phyloP scores from a whole-genome alignment of 2,113 vertebrate species.

The Ondatra zibethicus region DNA sequence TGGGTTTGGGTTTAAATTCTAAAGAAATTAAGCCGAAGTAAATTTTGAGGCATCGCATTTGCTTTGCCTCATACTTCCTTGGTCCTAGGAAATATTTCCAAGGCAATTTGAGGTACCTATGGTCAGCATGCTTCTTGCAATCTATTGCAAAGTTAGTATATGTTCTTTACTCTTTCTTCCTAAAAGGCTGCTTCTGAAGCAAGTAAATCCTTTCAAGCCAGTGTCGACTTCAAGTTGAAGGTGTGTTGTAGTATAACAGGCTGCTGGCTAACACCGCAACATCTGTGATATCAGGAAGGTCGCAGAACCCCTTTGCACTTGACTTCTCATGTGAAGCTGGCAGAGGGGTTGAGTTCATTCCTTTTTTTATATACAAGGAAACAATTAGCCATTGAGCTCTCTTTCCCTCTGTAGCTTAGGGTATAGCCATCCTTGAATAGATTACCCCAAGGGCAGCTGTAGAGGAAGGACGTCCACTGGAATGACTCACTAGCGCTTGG shows the following conservation, averaged over 20 bases:
- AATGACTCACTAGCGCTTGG: neutral
- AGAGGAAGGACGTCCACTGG: neutral
- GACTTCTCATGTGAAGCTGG: neutral
- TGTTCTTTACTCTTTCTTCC: neutral
- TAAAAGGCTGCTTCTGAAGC: neutral
- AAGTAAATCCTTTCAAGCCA: neutral
- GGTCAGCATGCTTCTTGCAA: neutral
- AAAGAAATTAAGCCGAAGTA: slow-evolving; percentile 57
- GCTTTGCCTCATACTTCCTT: neutral
- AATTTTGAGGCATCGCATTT: neutral
- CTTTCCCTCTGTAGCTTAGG: neutral
- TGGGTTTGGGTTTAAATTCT: slow-evolving; percentile 60
- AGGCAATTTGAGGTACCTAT: slow-evolving; percentile 34
- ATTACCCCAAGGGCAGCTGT: neutral
- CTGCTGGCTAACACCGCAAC: neutral
- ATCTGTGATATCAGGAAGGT: neutral
- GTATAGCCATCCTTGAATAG: neutral
- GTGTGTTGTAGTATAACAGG: neutral
- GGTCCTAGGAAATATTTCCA: slow-evolving; percentile 29
- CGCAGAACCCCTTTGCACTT: neutral
- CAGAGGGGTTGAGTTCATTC: neutral
- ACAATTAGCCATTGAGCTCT: neutral
- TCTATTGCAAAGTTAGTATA: neutral
- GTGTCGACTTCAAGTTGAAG: neutral
- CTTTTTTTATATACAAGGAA: slow-evolving; percentile 21